These are phyloP conservation scores for Chelidonichthys spinosus DNA, from an alignment of 2,797 vertebrate species.

Conservation along the genomic window DNA sequence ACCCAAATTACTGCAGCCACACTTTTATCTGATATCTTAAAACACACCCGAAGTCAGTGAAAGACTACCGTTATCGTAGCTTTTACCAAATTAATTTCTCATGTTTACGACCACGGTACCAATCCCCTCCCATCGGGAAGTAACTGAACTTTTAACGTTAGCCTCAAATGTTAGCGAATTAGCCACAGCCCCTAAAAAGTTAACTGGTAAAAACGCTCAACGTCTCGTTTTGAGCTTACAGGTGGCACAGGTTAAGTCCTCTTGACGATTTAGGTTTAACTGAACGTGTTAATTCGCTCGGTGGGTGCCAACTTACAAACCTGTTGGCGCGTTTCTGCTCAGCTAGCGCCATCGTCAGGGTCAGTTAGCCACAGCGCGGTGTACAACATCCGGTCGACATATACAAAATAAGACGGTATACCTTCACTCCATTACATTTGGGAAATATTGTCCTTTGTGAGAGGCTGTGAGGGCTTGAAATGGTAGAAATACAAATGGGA, in stretches of 20 bases:
- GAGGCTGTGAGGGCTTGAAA: too few species aligned
- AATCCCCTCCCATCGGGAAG: conserved; percentile 35
- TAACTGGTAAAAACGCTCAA: conserved; percentile 5
- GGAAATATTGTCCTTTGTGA: too few species aligned
- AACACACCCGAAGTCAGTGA: background rate
- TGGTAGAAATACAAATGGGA: too few species aligned
- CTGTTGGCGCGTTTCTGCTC: conserved; percentile 50
- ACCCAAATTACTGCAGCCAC: conserved; percentile 10
- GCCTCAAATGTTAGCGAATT: conserved; percentile 65
- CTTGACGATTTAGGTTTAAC: background rate
- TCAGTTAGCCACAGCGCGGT: background rate
- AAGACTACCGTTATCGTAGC: background rate
- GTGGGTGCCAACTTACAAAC: conserved; percentile 26
- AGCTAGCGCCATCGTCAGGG: conserved; percentile 46
- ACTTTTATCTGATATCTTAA: background rate
- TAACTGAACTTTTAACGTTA: conserved; percentile 50
- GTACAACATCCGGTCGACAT: conserved; percentile 17
- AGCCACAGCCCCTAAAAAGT: conserved; percentile 61
- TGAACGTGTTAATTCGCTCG: background rate
- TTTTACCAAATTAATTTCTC: background rate
- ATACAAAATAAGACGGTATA: conserved; percentile 62
- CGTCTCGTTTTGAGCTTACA: conserved; percentile 44
- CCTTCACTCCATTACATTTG: background rate
- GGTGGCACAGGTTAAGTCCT: conserved; percentile 11
- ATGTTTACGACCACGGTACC: background rate